A percentile compares a stretch with the other conserved stretches of the same genome.
Conservation (phyloP, 2,113 vertebrate species). For the Xenopus borealis region DNA sequence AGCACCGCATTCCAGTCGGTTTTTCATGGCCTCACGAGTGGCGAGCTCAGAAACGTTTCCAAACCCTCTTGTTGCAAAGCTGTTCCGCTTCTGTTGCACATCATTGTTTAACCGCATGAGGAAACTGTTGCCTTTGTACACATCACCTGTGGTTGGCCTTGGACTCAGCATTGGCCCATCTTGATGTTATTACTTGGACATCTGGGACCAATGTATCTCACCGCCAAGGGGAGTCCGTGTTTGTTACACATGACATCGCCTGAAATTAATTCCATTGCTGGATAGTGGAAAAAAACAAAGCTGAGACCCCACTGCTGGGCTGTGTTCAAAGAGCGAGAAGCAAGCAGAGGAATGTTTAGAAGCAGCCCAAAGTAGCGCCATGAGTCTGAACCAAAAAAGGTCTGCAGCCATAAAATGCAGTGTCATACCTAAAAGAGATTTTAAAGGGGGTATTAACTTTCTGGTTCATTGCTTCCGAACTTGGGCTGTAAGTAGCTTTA, state of each 20-base stretch:
- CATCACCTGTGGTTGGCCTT: not conserved
- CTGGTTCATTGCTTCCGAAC: too few relatives aligned
- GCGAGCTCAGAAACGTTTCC: not conserved
- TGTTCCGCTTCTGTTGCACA: not conserved
- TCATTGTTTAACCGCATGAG: not conserved
- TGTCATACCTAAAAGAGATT: too few relatives aligned
- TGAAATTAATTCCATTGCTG: not conserved
- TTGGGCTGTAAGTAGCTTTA: too few relatives aligned
- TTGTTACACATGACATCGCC: not conserved
- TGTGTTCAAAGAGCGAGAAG: too few relatives aligned
- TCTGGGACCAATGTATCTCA: not conserved
- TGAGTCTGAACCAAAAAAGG: too few relatives aligned
- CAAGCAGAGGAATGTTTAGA: too few relatives aligned
- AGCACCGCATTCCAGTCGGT: not conserved
- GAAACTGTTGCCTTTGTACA: not conserved
- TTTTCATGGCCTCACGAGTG: not conserved
- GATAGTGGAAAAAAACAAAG: not conserved
- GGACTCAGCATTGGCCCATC: not conserved
- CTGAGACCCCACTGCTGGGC: too few relatives aligned
- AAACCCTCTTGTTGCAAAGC: not conserved
- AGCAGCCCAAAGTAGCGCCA: too few relatives aligned
- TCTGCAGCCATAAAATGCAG: too few relatives aligned
- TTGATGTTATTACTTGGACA: not conserved
- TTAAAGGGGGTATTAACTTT: too few relatives aligned
- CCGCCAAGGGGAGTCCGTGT: not conserved